phyloP scores from a whole-genome alignment of 2,888 invertebrate genomes.

The Bembecia ichneumoniformis region DNA sequence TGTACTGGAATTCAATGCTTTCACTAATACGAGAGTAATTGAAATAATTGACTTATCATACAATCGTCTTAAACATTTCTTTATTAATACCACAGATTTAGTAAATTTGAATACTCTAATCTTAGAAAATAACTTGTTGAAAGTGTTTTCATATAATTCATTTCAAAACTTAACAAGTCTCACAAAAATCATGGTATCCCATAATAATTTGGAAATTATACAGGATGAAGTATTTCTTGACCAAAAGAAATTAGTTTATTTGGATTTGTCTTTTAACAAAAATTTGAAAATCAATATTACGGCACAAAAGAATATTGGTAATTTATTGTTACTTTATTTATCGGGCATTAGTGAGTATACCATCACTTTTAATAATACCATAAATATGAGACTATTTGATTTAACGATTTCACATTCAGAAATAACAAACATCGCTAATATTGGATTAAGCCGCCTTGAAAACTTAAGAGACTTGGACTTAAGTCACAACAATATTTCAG shows the following conservation, averaged over 20 bases:
- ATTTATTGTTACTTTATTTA: constrained; percentile 24
- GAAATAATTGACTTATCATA: constrained; percentile 40
- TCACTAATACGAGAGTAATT: constrained; percentile 29
- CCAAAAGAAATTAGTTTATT: constrained; percentile 21
- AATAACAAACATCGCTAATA: constrained; percentile 22
- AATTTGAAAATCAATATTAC: constrained; percentile 22
- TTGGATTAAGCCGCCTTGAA: constrained; percentile 24
- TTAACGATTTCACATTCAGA: constrained; percentile 26
- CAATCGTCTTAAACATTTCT: constrained; percentile 31
- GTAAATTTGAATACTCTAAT: constrained; percentile 23
- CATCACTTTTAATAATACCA: constrained; percentile 20
- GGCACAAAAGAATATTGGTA: constrained; percentile 15
- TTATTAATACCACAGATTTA: constrained; percentile 33
- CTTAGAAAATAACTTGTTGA: constrained; percentile 38
- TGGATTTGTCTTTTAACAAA: constrained; percentile 42
- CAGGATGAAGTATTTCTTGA: constrained; percentile 20
- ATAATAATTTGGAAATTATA: constrained; percentile 28
- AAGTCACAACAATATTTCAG: constrained; percentile 27
- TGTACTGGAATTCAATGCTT: constrained; percentile 35
- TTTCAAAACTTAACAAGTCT: constrained; percentile 23
- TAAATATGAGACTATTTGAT: constrained; percentile 16
- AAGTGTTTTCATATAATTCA: constrained; percentile 16
- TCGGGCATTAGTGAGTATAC: constrained; percentile 23
- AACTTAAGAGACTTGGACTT: constrained; percentile 24
- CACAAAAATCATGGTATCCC: constrained; percentile 24